Evolutionary conservation across 2,797 vertebrate genomes (phyloP), one percentile per base, ranked within the genome.

Genomic region (Sebastiscus albofasciatus): DNA sequence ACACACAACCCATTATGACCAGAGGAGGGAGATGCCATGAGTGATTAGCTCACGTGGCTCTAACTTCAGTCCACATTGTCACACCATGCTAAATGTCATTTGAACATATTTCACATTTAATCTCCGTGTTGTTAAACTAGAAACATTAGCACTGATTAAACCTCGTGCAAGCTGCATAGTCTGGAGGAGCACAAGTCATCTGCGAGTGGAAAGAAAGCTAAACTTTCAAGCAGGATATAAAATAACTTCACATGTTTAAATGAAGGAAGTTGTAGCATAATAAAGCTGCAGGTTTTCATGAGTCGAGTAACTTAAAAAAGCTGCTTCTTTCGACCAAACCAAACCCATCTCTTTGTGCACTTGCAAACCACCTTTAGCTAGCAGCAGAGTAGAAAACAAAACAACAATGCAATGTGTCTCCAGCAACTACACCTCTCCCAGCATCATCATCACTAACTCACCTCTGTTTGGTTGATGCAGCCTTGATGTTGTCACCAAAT

Each of bases 391-490:
- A 5, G 1, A 24, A 6, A 67, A 42, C 7, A 33, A 49, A 49
- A 46, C 16, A 49, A 49, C 18, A 49, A 49, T 33, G 5, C 31
- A 34, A 70, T 6, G 24, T 26, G 14, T 8, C 26, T 85, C 79
- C 89, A 84, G 82, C 9, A 84, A 76, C 34, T 88, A 90, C 20
- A 66, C 71, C 1, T 24, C 39, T 10, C 59, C 60, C 27, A 12
- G 4, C 26, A 8, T 2, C 4, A 46, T n/a, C 64, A 61, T 16
- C 13, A 42, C 39, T 42, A 56, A 59, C 89, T 82, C 79, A 96
- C 96, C 92, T 93, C 16, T 88, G 81, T 79, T 93, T 91, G 2
- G 67, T 6, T 61, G 83, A 3, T 46, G 82, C 20, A 5, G 88
- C 64, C 67, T 90, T 95, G 39, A 42, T 42, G 39, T 42, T 42